These are phyloP conservation scores for Hyperopisus bebe DNA, from an alignment of 2,113 vertebrate species.

Conservation along the genomic window DNA sequence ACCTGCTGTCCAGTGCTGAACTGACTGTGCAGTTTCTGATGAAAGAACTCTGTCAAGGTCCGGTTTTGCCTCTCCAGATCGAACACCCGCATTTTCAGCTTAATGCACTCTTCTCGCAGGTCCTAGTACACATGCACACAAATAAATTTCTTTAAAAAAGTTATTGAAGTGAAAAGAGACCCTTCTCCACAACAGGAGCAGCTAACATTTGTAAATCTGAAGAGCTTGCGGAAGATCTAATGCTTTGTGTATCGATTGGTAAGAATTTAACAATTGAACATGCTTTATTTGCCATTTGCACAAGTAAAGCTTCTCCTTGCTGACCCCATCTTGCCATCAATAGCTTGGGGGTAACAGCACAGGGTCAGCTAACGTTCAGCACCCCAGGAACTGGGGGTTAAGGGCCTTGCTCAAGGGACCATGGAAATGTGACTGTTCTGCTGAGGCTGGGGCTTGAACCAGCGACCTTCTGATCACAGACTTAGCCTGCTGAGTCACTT, in stretches of 20 bases:
- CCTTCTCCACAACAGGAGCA: background rate
- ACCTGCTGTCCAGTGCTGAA: slow-evolving; percentile 62
- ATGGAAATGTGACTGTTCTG: too few relatives aligned
- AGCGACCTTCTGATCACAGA: too few relatives aligned
- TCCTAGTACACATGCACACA: slow-evolving; percentile 51
- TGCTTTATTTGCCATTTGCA: too few relatives aligned
- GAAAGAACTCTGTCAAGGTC: slow-evolving; percentile 64
- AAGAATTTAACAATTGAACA: background rate
- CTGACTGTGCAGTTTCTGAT: slow-evolving; percentile 66
- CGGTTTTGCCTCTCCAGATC: slow-evolving; percentile 76
- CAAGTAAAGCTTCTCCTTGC: too few relatives aligned
- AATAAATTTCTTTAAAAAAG: background rate
- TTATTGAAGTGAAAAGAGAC: background rate
- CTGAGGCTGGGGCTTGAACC: too few relatives aligned
- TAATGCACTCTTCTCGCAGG: slow-evolving; percentile 74
- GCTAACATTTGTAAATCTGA: background rate
- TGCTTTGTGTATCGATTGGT: background rate
- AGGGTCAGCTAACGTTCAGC: too few relatives aligned
- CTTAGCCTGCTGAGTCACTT: too few relatives aligned
- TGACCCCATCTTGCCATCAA: too few relatives aligned
- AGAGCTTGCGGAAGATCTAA: background rate
- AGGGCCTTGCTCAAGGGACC: too few relatives aligned
- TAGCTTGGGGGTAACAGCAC: too few relatives aligned
- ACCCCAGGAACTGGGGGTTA: too few relatives aligned
- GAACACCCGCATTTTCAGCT: slow-evolving; percentile 72